These are phyloP conservation scores for Cynopterus brachyotis DNA, from an alignment of 2,113 vertebrate genomes.

Conservation along the genomic window DNA sequence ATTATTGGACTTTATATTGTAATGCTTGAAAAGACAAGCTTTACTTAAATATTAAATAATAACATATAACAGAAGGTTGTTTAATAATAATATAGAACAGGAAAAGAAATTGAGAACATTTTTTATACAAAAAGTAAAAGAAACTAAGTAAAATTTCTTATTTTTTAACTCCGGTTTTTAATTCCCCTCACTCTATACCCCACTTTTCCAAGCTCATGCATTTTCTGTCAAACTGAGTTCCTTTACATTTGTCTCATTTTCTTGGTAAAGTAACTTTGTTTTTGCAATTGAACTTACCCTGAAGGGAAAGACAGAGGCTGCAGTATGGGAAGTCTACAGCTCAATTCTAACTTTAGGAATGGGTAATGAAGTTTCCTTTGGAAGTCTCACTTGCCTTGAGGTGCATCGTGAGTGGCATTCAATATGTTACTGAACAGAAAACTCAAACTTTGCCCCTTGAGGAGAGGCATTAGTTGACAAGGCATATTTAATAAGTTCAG, in stretches of 20 bases:
- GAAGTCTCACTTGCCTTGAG: background rate
- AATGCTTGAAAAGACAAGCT: background rate
- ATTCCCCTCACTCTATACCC: background rate
- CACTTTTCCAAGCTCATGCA: background rate
- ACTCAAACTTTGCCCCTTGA: background rate
- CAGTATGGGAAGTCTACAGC: background rate
- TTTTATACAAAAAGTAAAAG: background rate
- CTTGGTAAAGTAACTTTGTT: background rate
- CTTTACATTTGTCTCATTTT: background rate
- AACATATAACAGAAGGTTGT: background rate
- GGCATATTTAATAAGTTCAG: background rate
- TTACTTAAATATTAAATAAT: slow-evolving; percentile 22
- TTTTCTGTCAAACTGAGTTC: background rate
- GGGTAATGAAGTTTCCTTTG: background rate
- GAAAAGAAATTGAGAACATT: background rate
- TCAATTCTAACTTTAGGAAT: background rate
- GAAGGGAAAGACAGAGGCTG: background rate
- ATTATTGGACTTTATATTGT: background rate
- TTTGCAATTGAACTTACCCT: background rate
- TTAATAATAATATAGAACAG: background rate
- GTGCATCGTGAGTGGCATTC: background rate
- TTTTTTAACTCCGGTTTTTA: background rate
- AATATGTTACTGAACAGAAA: background rate
- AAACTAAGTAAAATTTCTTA: background rate
- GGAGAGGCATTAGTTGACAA: background rate